Percentiles rank a stretch among this genome's conserved stretches.
phyloP scores from a whole-genome alignment of 2,113 vertebrate species.

The Mirza zaza region DNA sequence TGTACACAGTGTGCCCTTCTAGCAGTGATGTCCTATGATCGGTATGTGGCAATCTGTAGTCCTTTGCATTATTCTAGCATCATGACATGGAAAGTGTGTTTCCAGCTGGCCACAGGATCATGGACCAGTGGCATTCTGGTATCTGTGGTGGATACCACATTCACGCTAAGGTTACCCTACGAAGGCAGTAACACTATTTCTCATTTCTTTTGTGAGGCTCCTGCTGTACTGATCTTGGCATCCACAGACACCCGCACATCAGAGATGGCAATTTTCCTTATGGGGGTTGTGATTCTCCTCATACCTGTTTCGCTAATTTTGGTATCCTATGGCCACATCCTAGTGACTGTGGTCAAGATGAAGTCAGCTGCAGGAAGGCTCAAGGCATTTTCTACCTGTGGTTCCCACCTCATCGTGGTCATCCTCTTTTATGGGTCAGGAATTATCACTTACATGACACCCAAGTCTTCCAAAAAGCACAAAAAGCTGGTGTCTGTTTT shows the following conservation, averaged over 20 bases:
- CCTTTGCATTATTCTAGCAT: constrained; percentile 61
- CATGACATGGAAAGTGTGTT: constrained; percentile 64
- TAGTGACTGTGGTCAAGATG: constrained; percentile 68
- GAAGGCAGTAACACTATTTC: constrained; percentile 57
- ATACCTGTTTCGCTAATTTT: constrained; percentile 66
- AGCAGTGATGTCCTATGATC: constrained; percentile 71
- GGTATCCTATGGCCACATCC: constrained; percentile 60
- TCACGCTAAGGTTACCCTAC: constrained; percentile 67
- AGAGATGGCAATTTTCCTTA: constrained; percentile 70
- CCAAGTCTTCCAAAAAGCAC: constrained; percentile 71
- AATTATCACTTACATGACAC: constrained; percentile 70
- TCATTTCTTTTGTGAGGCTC: constrained; percentile 78
- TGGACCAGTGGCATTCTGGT: constrained; percentile 63
- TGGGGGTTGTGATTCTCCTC: constrained; percentile 71
- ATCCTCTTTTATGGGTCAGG: constrained; percentile 67
- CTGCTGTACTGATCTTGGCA: constrained; percentile 62
- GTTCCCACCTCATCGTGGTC: constrained; percentile 65
- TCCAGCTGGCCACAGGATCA: constrained; percentile 49
- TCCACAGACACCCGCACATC: constrained; percentile 49
- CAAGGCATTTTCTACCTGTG: constrained; percentile 72
- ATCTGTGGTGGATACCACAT: constrained; percentile 59
- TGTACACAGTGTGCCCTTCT: constrained; percentile 67
- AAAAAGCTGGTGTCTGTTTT: constrained; percentile 73
- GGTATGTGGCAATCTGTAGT: constrained; percentile 63
- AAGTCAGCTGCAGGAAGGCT: constrained; percentile 59